Percentiles rank a stretch among this genome's conserved stretches.
Evolutionary conservation across 2,888 invertebrate genomes (phyloP).

Genomic region (Dasypogon diadema): DNA sequence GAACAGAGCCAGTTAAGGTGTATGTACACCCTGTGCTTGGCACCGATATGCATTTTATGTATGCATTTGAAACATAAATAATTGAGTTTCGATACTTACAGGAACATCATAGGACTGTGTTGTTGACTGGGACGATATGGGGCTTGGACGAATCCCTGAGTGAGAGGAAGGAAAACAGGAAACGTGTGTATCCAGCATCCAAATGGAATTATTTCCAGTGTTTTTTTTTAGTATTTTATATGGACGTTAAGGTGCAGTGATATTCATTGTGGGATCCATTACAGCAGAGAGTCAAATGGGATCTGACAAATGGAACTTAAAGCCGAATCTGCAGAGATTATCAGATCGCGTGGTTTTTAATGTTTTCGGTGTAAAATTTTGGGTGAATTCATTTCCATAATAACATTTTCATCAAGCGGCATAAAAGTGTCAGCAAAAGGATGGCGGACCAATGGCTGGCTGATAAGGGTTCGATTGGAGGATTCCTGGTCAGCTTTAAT

Average conservation of each 20-base stretch:
- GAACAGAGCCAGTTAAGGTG: not conserved
- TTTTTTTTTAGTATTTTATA: slow-evolving; percentile 5
- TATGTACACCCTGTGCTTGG: slow-evolving; percentile 23
- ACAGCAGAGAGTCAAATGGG: slow-evolving; percentile 15
- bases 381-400: slow-evolving; percentile 21
- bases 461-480: not conserved
- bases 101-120: not conserved
- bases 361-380: slow-evolving; percentile 10
- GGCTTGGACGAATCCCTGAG: not conserved
- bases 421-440: slow-evolving; percentile 13
- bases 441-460: not conserved
- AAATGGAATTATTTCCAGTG: slow-evolving; percentile 32
- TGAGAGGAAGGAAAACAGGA: not conserved
- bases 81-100: slow-evolving; percentile 44
- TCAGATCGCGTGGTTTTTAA: slow-evolving; percentile 6
- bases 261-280: slow-evolving; percentile 26
- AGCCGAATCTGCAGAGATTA: slow-evolving; percentile 34
- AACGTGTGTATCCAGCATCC: slow-evolving; percentile 12
- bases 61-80: slow-evolving; percentile 48
- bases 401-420: slow-evolving; percentile 16
- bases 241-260: not conserved
- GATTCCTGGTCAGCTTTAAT: not conserved
- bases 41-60: slow-evolving; percentile 43
- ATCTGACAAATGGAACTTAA: slow-evolving; percentile 46
- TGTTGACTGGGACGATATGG: not conserved